These are phyloP conservation scores for Himantopus leucocephalus DNA, from an alignment of 2,113 vertebrate species.

Conservation along the genomic window DNA sequence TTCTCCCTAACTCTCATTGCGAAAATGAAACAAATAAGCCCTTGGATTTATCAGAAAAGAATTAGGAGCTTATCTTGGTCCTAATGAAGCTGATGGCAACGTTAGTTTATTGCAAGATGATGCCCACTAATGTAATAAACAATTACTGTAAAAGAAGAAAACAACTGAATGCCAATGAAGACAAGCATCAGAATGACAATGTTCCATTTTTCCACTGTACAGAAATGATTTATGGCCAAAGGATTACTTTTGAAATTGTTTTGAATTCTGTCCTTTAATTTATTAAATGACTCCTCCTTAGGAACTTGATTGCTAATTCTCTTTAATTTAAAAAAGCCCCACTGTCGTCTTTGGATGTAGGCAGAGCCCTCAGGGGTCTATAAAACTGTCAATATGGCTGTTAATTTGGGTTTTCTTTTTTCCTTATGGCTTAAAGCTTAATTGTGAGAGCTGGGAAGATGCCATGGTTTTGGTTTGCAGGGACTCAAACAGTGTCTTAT, in stretches of 20 bases:
- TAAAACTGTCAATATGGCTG: constrained; percentile 53
- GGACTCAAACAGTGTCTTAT: neutral
- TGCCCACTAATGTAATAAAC: neutral
- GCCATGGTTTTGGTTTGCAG: constrained; percentile 2
- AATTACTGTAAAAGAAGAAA: constrained; percentile 17
- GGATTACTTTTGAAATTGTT: constrained; percentile 52
- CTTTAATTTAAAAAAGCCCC: constrained; percentile 55
- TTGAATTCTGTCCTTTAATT: constrained; percentile 51
- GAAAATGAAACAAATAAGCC: neutral
- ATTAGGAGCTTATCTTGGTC: neutral
- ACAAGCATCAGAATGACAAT: constrained; percentile 8
- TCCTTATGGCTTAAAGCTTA: constrained; percentile 21
- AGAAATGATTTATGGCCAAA: constrained; percentile 14
- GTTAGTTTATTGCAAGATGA: neutral
- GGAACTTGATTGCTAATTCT: constrained; percentile 55
- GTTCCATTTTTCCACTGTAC: constrained; percentile 49
- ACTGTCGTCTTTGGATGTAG: constrained; percentile 8
- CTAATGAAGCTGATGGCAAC: neutral
- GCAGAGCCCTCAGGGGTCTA: constrained; percentile 24
- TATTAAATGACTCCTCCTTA: constrained; percentile 52
- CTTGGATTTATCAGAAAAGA: neutral
- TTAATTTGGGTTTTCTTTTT: constrained; percentile 40
- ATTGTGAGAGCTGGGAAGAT: constrained; percentile 37
- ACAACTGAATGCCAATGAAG: constrained; percentile 29
- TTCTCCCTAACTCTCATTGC: neutral